These are phyloP conservation scores for Indicator indicator DNA, from an alignment of 2,113 vertebrate genomes.

Conservation along the genomic window DNA sequence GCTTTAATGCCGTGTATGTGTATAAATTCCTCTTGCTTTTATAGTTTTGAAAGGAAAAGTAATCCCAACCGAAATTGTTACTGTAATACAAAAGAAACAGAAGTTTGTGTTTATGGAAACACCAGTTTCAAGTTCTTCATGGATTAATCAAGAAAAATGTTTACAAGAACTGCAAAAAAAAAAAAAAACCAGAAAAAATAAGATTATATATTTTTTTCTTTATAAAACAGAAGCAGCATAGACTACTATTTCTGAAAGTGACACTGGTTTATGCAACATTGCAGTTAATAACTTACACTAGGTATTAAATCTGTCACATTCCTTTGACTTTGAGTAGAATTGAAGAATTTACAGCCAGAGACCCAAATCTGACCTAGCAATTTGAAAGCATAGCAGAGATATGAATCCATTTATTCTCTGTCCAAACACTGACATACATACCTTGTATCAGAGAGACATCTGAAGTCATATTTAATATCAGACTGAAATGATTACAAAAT, in stretches of 20 bases:
- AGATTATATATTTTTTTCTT: constrained; percentile 40
- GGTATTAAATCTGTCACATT: constrained; percentile 86
- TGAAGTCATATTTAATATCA: constrained; percentile 67
- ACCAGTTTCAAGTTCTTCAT: neutral
- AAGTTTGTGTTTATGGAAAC: constrained; percentile 6
- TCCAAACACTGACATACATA: constrained; percentile 67
- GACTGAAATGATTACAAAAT: constrained; percentile 65
- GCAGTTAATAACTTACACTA: constrained; percentile 83
- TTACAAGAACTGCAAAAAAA: constrained; percentile 22
- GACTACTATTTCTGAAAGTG: constrained; percentile 32
- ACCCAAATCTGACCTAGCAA: constrained; percentile 78
- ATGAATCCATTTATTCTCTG: constrained; percentile 79
- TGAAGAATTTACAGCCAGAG: constrained; percentile 80
- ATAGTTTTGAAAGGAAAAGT: constrained; percentile 21
- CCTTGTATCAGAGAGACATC: constrained; percentile 56
- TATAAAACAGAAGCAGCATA: constrained; percentile 53
- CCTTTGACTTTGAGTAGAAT: constrained; percentile 74
- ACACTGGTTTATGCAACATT: constrained; percentile 74
- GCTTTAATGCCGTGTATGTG: neutral
- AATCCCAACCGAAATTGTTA: constrained; percentile 12
- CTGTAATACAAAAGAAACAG: constrained; percentile 23
- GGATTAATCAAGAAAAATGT: constrained; percentile 57
- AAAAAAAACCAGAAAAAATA: neutral
- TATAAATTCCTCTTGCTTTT: neutral
- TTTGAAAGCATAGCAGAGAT: constrained; percentile 81